phyloP scores from a whole-genome alignment of 2,797 vertebrate genomes.

The Mormyrus hasselquistii region DNA sequence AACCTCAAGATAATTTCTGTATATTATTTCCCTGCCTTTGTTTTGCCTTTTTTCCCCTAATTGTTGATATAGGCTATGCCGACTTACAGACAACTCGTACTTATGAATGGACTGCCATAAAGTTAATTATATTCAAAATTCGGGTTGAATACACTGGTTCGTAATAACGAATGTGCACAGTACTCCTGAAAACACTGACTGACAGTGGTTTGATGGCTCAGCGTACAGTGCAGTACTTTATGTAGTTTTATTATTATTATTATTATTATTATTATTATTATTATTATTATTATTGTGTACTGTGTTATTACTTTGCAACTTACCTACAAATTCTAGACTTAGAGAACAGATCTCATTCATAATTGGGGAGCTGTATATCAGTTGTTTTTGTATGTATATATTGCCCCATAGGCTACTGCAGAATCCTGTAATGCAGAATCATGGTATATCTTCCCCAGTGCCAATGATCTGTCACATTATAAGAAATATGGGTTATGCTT shows the following conservation, averaged over 20 bases:
- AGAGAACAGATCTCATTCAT: not conserved
- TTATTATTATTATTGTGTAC: not conserved
- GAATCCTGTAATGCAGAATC: conserved; percentile 41
- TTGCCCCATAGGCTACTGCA: conserved; percentile 11
- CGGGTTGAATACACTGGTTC: too few relatives aligned
- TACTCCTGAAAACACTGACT: not conserved
- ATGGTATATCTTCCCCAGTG: conserved; percentile 49
- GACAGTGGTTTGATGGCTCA: not conserved
- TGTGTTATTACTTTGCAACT: not conserved
- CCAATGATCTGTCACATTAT: conserved; percentile 67
- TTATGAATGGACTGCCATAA: not conserved
- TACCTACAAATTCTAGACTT: not conserved
- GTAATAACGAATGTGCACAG: too few relatives aligned
- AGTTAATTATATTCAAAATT: too few relatives aligned
- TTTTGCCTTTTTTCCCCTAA: not conserved
- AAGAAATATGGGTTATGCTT: conserved; percentile 57
- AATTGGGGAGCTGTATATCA: not conserved
- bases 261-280: not conserved
- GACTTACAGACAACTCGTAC: not conserved
- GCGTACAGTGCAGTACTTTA: not conserved
- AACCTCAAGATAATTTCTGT: not conserved
- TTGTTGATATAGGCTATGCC: not conserved
- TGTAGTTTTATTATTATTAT: not conserved
- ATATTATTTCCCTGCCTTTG: not conserved
- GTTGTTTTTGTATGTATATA: not conserved